These are phyloP conservation scores for Sebastolobus alascanus DNA, from an alignment of 2,797 vertebrate genomes.

Conservation along the genomic window DNA sequence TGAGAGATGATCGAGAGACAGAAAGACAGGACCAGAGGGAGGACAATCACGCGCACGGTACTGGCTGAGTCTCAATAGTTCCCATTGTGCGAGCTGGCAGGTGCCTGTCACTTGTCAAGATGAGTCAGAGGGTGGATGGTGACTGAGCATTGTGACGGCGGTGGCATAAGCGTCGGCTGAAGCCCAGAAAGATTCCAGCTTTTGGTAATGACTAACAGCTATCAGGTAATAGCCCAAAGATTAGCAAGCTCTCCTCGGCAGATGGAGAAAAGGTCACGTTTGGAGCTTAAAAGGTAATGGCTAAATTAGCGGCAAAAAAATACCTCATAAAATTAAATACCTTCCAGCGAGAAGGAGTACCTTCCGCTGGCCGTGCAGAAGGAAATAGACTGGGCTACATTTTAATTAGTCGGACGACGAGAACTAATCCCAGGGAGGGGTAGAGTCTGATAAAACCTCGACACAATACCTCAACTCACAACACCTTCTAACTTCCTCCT, in stretches of 20 bases:
- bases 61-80: conserved; percentile 58
- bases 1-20: conserved; percentile 38
- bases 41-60: conserved; percentile 46
- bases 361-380: conserved; percentile 53
- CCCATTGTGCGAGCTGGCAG: conserved; percentile 72
- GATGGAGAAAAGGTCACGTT: conserved; percentile 73
- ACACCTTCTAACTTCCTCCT: conserved; percentile 33
- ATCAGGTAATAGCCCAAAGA: conserved; percentile 68
- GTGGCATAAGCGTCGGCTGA: conserved; percentile 35
- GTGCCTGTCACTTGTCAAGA: conserved; percentile 74
- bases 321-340: conserved; percentile 69
- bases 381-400: conserved; percentile 67
- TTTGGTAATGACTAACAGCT: conserved; percentile 59
- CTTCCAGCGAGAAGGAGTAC: conserved; percentile 53
- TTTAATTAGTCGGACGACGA: conserved; percentile 68
- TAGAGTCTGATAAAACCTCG: conserved; percentile 55
- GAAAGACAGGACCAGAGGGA: conserved; percentile 52
- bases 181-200: conserved; percentile 47
- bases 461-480: conserved; percentile 39
- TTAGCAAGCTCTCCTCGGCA: conserved; percentile 54
- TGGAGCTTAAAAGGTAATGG: conserved; percentile 63
- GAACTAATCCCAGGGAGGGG: conserved; percentile 62
- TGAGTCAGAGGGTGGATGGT: conserved; percentile 60
- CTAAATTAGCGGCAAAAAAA: conserved; percentile 74
- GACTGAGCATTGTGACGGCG: conserved; percentile 39